Conservation (phyloP, 2,888 invertebrate genomes). For the Sycophila texana region DNA sequence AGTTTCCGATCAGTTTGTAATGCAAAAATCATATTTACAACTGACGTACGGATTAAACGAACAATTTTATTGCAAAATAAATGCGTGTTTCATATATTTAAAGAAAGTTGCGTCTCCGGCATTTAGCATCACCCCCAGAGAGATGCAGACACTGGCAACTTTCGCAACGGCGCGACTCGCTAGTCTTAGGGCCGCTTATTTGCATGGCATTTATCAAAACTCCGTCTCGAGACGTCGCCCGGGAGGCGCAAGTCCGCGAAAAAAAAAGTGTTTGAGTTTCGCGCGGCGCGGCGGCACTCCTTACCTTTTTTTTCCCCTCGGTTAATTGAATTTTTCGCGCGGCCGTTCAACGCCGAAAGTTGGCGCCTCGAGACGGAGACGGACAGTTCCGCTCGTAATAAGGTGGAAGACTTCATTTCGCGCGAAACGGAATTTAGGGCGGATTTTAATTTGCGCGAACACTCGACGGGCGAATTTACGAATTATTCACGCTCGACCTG, state of each 20-base stretch:
- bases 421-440: conserved; percentile 20
- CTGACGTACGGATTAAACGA: no score
- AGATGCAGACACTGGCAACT: not conserved
- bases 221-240: conserved; percentile 7
- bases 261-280: conserved; percentile 22
- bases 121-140: no score
- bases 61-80: conserved; percentile 1
- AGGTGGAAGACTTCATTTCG: conserved; percentile 27
- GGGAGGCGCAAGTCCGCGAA: conserved; percentile 13
- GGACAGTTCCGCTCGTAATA: conserved; percentile 24
- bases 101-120: no score
- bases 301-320: no score
- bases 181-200: conserved; percentile 62
- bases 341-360: conserved; percentile 9
- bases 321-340: conserved; percentile 36
- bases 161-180: conserved; percentile 59
- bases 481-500: not conserved
- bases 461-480: conserved; percentile 26
- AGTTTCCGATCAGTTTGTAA: no score
- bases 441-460: conserved; percentile 2
- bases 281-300: not conserved
- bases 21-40: not conserved
- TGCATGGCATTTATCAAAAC: conserved; percentile 66
- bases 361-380: not conserved
- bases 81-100: no score